Evolutionary conservation across 2,888 invertebrate genomes (phyloP).

Genomic region (Ectobius pallidus): DNA sequence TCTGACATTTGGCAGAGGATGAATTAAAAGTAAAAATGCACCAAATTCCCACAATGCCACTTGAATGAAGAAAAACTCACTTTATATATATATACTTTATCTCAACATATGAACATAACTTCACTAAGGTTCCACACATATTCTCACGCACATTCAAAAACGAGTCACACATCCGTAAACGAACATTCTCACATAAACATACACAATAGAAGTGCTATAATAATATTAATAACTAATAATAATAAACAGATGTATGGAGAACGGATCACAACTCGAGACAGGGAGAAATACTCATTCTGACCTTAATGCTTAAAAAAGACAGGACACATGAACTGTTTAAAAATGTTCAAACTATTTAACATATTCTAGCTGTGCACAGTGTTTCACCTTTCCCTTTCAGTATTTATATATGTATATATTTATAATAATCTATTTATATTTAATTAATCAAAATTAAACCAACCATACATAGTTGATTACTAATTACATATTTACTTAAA

Average conservation of each 20-base stretch:
- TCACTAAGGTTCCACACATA: background rate
- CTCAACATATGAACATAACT: conserved; percentile 27
- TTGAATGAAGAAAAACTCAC: conserved; percentile 36
- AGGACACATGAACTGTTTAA: conserved; percentile 8
- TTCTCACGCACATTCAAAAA: background rate
- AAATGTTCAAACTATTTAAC: conserved; percentile 32
- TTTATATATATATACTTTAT: conserved; percentile 40
- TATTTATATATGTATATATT: conserved; percentile 7
- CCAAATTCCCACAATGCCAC: conserved; percentile 36
- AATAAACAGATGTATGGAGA: background rate
- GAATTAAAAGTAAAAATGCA: conserved; percentile 38
- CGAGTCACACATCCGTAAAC: background rate
- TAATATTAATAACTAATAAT: background rate
- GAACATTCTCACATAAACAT: background rate
- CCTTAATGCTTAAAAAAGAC: conserved; percentile 11
- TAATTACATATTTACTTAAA: conserved; percentile 34
- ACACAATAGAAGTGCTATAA: background rate
- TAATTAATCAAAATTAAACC: conserved; percentile 31
- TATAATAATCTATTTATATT: conserved; percentile 15
- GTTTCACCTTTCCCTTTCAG: conserved; percentile 19
- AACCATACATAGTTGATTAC: conserved; percentile 22
- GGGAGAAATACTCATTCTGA: conserved; percentile 24
- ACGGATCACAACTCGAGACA: conserved; percentile 38
- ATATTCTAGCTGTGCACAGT: conserved; percentile 26
- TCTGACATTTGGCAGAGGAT: conserved; percentile 29